Conservation (phyloP, 2,888 invertebrate genomes). For the Lasioglossum calceatum region DNA sequence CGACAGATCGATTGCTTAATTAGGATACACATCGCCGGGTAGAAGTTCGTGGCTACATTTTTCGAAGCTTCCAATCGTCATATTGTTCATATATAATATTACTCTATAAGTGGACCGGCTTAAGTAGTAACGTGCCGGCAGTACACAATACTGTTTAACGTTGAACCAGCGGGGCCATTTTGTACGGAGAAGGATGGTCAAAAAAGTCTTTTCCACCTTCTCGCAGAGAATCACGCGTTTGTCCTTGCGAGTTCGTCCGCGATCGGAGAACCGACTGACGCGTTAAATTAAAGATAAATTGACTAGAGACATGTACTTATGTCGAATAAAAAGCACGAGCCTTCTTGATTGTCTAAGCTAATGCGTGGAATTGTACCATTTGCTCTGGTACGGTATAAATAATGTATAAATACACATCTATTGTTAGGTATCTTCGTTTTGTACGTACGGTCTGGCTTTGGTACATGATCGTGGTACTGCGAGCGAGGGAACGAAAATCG, state of each 20-base stretch:
- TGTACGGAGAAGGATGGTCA: not conserved
- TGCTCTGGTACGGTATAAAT: constrained; percentile 51
- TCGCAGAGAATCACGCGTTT: not conserved
- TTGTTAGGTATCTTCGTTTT: constrained; percentile 52
- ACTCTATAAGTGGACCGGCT: constrained; percentile 50
- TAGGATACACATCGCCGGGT: constrained; percentile 21
- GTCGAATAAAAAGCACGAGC: constrained; percentile 76
- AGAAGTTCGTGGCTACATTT: constrained; percentile 32
- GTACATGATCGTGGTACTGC: constrained; percentile 44
- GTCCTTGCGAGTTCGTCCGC: constrained; percentile 8
- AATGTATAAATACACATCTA: constrained; percentile 53
- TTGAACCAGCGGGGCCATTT: constrained; percentile 9
- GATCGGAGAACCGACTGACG: constrained; percentile 24
- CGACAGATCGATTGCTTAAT: constrained; percentile 23
- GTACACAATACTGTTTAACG: constrained; percentile 27
- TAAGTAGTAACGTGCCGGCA: constrained; percentile 48
- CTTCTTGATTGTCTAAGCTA: constrained; percentile 75
- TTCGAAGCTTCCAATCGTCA: constrained; percentile 25
- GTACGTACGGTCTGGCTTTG: constrained; percentile 66
- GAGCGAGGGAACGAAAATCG: constrained; percentile 27
- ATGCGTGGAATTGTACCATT: constrained; percentile 56
- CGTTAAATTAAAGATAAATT: constrained; percentile 56
- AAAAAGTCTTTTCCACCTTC: not conserved
- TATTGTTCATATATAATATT: constrained; percentile 49
- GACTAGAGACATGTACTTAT: constrained; percentile 67